Evolutionary conservation across 2,113 vertebrate genomes (phyloP).

Genomic region (Myanophis thanlyinensis): DNA sequence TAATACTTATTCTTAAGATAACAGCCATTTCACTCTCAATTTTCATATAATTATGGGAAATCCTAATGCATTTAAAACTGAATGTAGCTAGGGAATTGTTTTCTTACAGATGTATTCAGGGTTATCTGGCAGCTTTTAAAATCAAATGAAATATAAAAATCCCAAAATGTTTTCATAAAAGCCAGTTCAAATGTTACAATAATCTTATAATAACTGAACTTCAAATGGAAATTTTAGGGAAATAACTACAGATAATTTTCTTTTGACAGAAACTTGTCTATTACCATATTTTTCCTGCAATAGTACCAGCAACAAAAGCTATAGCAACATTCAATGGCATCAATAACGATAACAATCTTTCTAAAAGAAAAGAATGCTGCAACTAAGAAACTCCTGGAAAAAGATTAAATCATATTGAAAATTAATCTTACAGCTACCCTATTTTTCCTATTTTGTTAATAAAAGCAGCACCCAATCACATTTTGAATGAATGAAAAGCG

Average conservation of each 20-base stretch:
- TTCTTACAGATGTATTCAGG: constrained; percentile 41
- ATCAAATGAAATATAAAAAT: constrained; percentile 37
- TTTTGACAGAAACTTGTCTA: constrained; percentile 46
- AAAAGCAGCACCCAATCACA: constrained; percentile 31
- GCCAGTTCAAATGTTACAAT: constrained; percentile 39
- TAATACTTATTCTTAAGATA: constrained; percentile 34
- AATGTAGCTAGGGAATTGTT: constrained; percentile 25
- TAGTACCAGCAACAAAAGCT: constrained; percentile 46
- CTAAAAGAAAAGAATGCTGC: constrained; percentile 36
- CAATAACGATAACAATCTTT: constrained; percentile 51
- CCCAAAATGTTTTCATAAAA: constrained; percentile 47
- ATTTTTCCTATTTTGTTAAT: constrained; percentile 24
- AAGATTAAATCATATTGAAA: constrained; percentile 43
- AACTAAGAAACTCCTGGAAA: not conserved
- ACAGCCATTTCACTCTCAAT: constrained; percentile 6
- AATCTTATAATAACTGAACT: constrained; percentile 54
- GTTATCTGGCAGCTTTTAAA: constrained; percentile 38
- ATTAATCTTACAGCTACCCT: constrained; percentile 19
- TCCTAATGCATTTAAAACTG: constrained; percentile 36
- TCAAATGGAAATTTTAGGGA: constrained; percentile 23
- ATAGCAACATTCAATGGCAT: constrained; percentile 33
- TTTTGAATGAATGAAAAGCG: not conserved
- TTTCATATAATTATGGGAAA: constrained; percentile 40
- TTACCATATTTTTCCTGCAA: constrained; percentile 33
- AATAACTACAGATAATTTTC: constrained; percentile 58